These are phyloP conservation scores for Girardinichthys multiradiatus DNA, from an alignment of 2,113 vertebrate genomes.

Conservation along the genomic window DNA sequence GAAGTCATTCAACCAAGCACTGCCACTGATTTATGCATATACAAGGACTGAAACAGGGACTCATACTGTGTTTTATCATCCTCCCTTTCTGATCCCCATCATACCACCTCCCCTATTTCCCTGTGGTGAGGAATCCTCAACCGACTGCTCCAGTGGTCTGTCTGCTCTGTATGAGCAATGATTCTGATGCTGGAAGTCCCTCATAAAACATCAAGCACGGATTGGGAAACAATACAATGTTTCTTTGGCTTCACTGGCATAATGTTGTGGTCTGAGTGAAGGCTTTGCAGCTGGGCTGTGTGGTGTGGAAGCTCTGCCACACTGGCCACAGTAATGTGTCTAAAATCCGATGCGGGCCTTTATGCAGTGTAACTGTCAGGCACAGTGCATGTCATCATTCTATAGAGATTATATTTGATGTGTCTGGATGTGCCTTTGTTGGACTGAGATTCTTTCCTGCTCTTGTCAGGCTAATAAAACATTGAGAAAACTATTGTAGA, in stretches of 20 bases:
- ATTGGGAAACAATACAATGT: slow-evolving; percentile 65
- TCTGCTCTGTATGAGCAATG: slow-evolving; percentile 47
- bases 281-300: slow-evolving; percentile 12
- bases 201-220: slow-evolving; percentile 47
- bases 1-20: neutral
- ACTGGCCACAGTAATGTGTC: slow-evolving; percentile 18
- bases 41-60: slow-evolving; percentile 9
- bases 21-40: neutral
- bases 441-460: neutral
- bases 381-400: neutral
- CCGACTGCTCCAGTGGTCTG: slow-evolving; percentile 33
- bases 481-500: neutral
- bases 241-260: slow-evolving; percentile 52
- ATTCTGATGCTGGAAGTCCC: slow-evolving; percentile 52
- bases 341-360: slow-evolving; percentile 5
- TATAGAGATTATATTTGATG: neutral
- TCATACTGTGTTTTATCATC: slow-evolving; percentile 25
- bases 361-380: neutral
- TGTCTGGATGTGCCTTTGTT: neutral
- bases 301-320: slow-evolving; percentile 26
- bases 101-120: slow-evolving; percentile 5
- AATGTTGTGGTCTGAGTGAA: slow-evolving; percentile 32
- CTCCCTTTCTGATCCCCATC: slow-evolving; percentile 16
- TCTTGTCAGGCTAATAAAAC: slow-evolving; percentile 6
- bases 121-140: slow-evolving; percentile 38